Evolutionary conservation across 2,888 invertebrate genomes (phyloP).

Genomic region (Xestia xanthographa): DNA sequence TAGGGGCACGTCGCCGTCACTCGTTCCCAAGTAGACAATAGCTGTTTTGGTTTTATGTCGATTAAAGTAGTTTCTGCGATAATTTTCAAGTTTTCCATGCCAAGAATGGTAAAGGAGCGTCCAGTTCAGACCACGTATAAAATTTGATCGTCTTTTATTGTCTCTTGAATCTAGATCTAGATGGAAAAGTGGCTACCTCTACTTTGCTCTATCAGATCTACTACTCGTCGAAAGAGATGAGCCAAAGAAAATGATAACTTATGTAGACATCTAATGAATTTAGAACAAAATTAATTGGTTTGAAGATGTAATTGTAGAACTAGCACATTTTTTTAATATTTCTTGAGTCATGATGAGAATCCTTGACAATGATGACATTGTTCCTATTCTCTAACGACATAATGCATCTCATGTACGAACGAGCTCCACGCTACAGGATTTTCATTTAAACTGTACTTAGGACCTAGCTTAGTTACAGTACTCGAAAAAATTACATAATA

Average conservation of each 20-base stretch:
- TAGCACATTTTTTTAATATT: not conserved
- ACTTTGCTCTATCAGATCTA: not conserved
- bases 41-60: constrained; percentile 28
- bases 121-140: not conserved
- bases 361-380: not conserved
- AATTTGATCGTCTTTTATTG: not conserved
- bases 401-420: constrained; percentile 12
- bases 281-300: not conserved
- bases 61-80: constrained; percentile 18
- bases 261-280: not conserved
- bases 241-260: not conserved
- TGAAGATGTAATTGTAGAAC: not conserved
- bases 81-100: constrained; percentile 8
- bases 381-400: not conserved
- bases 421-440: not conserved
- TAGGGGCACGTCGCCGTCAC: constrained; percentile 54
- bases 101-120: not conserved
- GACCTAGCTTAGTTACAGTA: constrained; percentile 13
- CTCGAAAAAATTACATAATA: constrained; percentile 30
- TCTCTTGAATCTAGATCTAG: not conserved
- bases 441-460: constrained; percentile 7
- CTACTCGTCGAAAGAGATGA: not conserved
- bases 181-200: not conserved
- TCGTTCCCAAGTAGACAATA: constrained; percentile 32
- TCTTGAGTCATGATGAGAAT: not conserved